Conservation (phyloP, 2,113 vertebrate genomes). For the Eudorcas thomsonii region DNA sequence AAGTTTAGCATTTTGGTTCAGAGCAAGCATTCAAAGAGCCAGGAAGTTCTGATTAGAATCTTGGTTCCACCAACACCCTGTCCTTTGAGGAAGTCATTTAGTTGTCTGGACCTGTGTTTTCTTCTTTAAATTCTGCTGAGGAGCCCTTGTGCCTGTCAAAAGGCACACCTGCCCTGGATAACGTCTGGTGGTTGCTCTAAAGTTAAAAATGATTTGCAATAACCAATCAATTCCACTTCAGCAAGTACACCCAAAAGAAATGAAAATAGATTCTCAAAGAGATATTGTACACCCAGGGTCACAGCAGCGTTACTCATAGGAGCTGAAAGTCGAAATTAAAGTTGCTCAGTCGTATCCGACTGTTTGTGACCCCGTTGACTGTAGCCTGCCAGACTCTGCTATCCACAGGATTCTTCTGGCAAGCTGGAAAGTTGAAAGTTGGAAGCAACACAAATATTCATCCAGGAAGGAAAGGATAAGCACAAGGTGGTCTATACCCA, state of each 20-base stretch:
- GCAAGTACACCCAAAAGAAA: neutral
- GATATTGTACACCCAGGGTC: neutral
- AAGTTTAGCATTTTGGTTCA: neutral
- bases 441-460: neutral
- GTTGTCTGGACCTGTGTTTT: rapidly evolving
- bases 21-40: neutral
- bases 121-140: neutral
- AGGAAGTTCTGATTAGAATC: neutral
- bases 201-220: neutral
- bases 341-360: rapidly evolving
- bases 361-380: rapidly evolving
- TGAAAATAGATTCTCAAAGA: neutral
- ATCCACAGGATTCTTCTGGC: neutral
- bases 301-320: neutral
- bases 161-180: neutral
- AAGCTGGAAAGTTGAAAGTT: neutral
- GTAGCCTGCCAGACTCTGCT: neutral
- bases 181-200: neutral
- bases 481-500: neutral
- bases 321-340: neutral
- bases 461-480: neutral
- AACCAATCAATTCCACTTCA: neutral
- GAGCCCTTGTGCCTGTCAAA: neutral
- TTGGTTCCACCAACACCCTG: rapidly evolving
- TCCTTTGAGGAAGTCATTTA: neutral